phyloP scores from a whole-genome alignment of 2,797 vertebrate species.

The Aratinga solstitialis region DNA sequence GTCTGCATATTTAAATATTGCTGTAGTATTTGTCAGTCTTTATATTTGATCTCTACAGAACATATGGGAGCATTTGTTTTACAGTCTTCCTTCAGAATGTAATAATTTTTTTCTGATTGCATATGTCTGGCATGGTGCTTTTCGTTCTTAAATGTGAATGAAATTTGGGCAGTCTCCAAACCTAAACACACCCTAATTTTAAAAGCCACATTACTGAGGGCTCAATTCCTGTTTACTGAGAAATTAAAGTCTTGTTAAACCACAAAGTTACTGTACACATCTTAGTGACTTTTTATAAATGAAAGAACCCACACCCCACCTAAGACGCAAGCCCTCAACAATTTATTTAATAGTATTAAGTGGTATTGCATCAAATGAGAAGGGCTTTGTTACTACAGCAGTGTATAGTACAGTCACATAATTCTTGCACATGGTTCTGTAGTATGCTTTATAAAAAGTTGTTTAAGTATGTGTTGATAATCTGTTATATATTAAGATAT shows the following conservation, averaged over 20 bases:
- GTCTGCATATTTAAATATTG: constrained; percentile 49
- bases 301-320: background rate
- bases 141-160: constrained; percentile 74
- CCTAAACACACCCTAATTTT: constrained; percentile 84
- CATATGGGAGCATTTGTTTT: constrained; percentile 75
- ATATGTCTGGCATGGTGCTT: constrained; percentile 72
- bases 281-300: constrained; percentile 43
- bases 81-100: constrained; percentile 69
- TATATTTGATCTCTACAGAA: constrained; percentile 71
- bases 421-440: background rate
- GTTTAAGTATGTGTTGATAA: background rate
- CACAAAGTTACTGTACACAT: constrained; percentile 61
- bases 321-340: background rate
- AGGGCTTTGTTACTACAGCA: background rate
- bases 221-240: constrained; percentile 82
- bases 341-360: constrained; percentile 52
- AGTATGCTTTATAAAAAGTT: background rate
- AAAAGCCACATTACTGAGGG: constrained; percentile 82
- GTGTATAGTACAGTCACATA: background rate
- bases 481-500: background rate
- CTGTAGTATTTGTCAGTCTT: constrained; percentile 48
- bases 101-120: constrained; percentile 68
- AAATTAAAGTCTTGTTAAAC: constrained; percentile 79
- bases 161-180: constrained; percentile 75
- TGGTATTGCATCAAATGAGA: constrained; percentile 22